phyloP scores from a whole-genome alignment of 2,113 vertebrate species.

The Lepisosteus osseus region DNA sequence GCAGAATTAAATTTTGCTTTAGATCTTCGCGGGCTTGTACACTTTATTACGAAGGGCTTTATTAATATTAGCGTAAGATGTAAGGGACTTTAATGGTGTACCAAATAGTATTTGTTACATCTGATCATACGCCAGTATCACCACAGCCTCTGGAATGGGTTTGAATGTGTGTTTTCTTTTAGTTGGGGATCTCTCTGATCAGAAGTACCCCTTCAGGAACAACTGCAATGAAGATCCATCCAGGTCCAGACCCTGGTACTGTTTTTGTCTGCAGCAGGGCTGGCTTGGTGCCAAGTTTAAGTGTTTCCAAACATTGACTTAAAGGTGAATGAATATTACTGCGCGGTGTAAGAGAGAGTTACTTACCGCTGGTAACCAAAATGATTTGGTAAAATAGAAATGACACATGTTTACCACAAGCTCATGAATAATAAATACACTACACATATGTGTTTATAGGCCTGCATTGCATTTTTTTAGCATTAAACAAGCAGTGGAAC shows the following conservation, averaged over 20 bases:
- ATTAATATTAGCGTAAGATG: slow-evolving; percentile 4
- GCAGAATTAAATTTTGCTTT: slow-evolving; percentile 7
- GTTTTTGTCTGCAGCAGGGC: slow-evolving; percentile 27
- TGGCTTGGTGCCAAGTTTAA: slow-evolving; percentile 38
- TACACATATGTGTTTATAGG: too few relatives aligned
- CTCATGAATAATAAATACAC: too few relatives aligned
- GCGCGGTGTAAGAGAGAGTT: slow-evolving; percentile 19
- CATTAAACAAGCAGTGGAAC: too few relatives aligned
- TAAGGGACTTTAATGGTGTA: not conserved
- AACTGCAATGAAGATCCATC: slow-evolving; percentile 34
- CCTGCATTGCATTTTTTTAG: too few relatives aligned
- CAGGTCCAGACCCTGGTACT: slow-evolving; percentile 37
- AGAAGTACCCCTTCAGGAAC: not conserved
- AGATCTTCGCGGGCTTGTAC: not conserved
- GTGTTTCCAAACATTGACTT: slow-evolving; percentile 33
- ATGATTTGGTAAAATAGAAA: too few relatives aligned
- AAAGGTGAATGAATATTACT: slow-evolving; percentile 45
- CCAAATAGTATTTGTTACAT: slow-evolving; percentile 16
- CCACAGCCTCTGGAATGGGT: slow-evolving; percentile 7
- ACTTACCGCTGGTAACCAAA: too few relatives aligned
- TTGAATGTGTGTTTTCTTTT: not conserved
- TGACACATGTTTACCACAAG: too few relatives aligned
- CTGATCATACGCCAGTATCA: not conserved
- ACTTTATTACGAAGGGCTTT: not conserved
- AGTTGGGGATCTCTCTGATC: too few relatives aligned